Percentiles rank a stretch among this genome's conserved stretches.
phyloP scores from a whole-genome alignment of 2,888 invertebrate genomes.

The Sipha maydis region DNA sequence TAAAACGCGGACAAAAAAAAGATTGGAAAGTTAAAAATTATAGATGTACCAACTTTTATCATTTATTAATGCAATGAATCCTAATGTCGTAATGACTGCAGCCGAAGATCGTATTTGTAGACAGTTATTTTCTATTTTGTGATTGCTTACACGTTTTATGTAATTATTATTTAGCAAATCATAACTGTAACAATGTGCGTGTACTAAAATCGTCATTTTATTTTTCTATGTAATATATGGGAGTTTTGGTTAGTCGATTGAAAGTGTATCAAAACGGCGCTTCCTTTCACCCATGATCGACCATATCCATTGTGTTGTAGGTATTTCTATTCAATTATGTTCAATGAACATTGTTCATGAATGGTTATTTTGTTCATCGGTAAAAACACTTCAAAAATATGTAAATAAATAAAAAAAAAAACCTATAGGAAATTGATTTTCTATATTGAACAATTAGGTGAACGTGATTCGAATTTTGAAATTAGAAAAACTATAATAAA shows the following conservation, averaged over 20 bases:
- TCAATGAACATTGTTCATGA: background rate
- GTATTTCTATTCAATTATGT: slow-evolving; percentile 3
- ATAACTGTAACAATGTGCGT: background rate
- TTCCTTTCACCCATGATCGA: slow-evolving; percentile 55
- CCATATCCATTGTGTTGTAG: slow-evolving; percentile 31
- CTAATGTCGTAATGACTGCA: background rate
- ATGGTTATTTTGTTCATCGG: slow-evolving; percentile 4
- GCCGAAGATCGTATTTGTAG: background rate
- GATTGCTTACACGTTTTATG: slow-evolving; percentile 12
- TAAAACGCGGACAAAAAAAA: background rate
- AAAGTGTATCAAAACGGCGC: slow-evolving; percentile 59
- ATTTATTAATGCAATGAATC: background rate
- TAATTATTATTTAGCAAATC: background rate
- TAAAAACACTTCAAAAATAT: slow-evolving; percentile 5
- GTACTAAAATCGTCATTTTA: background rate
- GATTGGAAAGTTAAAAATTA: slow-evolving; percentile 31
- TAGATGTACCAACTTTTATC: background rate
- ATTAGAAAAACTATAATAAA: slow-evolving; percentile 20
- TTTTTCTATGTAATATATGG: background rate
- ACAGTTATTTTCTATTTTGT: background rate
- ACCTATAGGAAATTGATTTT: slow-evolving; percentile 40
- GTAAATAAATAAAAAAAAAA: slow-evolving; percentile 37
- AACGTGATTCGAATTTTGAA: slow-evolving; percentile 42
- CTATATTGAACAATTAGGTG: slow-evolving; percentile 23
- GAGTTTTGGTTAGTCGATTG: slow-evolving; percentile 24